Conservation (phyloP, 2,888 invertebrate species). For the Nemurella pictetii region DNA sequence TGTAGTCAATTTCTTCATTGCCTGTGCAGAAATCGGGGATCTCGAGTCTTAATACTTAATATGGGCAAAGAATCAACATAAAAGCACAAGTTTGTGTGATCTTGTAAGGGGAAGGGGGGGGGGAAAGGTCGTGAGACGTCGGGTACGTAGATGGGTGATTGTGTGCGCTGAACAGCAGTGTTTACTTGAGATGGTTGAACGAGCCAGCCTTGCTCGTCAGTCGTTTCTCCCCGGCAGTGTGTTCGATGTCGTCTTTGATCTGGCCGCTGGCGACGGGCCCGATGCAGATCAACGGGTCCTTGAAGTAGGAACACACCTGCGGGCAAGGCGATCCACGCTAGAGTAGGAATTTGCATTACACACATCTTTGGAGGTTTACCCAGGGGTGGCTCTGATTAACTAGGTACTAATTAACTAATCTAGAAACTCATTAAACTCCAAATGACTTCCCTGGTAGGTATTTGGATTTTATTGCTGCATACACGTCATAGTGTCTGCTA, state of each 20-base stretch:
- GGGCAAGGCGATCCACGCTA: no score
- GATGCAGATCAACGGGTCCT: slow-evolving; percentile 84
- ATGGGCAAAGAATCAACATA: background rate
- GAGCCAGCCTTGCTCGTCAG: slow-evolving; percentile 58
- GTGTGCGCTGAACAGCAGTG: background rate
- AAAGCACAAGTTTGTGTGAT: background rate
- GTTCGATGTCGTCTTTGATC: slow-evolving; percentile 69
- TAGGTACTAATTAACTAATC: no score
- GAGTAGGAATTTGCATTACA: no score
- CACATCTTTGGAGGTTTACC: no score
- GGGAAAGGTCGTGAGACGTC: background rate
- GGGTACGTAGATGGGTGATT: slow-evolving; percentile 2
- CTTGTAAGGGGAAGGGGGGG: no score
- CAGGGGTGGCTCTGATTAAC: no score
- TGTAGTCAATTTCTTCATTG: background rate
- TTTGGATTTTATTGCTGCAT: no score
- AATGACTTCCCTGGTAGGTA: no score
- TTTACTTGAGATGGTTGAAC: slow-evolving; percentile 45
- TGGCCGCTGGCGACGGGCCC: slow-evolving; percentile 82
- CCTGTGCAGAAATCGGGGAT: background rate
- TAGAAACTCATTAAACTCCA: no score
- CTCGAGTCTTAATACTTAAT: background rate
- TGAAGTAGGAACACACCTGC: slow-evolving; percentile 89
- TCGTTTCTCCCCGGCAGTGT: slow-evolving; percentile 81
- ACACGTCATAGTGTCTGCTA: no score